Base-by-base conservation (phyloP, 2,888 invertebrate genomes). In the Entomobrya proxima region DNA sequence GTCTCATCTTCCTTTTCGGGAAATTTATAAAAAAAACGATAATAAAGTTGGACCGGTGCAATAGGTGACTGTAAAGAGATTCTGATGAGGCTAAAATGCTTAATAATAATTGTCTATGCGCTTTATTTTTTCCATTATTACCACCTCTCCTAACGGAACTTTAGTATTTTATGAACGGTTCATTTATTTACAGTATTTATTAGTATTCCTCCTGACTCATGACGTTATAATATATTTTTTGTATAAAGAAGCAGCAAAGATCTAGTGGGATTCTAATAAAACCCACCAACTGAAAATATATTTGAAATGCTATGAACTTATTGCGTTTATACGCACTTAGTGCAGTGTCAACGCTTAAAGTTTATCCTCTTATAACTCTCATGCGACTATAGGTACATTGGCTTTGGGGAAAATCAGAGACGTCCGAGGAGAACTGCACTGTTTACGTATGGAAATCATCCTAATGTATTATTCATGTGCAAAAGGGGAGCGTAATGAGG, bases 391-490 rank as follows among this genome's bases (percentile, higher is more conserved):
- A n/a, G n/a, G n/a, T n/a, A n/a, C n/a, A n/a, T n/a, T n/a, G n/a
- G n/a, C n/a, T n/a, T n/a, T n/a, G n/a, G 37, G 58, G 50, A 47
- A 61, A 76, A 78, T 64, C 61, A 61, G 27, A 27, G 76, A 37
- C 32, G 55, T 76, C 40, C 50, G 37, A 69, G 37, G 30, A 27
- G 30, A 58, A 30, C 7, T n/a, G 64, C 44, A 78, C 64, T 79
- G 69, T 69, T 79, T 79, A 37, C 35, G 52, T 79, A 79, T 79
- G 79, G 74, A 81, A 81, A 72, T 58, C 44, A 72, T 24, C 74
- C 58, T 81, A n/a, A 72, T 81, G 80, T 37, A 50, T 81, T 81
- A 81, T 81, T 81, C 80, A 81, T 81, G 55, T 4, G 35, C 9
- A 61, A 67, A 44, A 32, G 40, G 55, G 55, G 55, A 44, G 61